Conservation (phyloP, 2,797 vertebrate genomes). For the Calcarius lapponicus region DNA sequence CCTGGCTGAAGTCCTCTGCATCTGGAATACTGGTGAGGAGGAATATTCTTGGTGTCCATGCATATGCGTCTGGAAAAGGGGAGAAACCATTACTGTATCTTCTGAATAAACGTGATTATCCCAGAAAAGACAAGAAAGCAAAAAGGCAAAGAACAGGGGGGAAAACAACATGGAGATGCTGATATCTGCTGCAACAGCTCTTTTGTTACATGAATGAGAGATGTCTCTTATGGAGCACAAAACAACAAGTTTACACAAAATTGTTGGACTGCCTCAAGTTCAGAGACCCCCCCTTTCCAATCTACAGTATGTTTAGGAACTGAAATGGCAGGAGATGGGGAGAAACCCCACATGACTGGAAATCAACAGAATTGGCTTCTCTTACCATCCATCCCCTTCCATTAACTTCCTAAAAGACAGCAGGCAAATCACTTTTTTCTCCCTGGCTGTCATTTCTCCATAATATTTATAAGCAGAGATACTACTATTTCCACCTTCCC, state of each 20-base stretch:
- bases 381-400: background rate
- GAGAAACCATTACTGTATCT: constrained; percentile 33
- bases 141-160: constrained; percentile 3
- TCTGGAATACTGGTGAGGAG: constrained; percentile 90
- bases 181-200: constrained; percentile 10
- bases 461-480: background rate
- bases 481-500: background rate
- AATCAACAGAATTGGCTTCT: background rate
- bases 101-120: background rate
- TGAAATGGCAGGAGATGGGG: background rate
- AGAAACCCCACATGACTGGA: background rate
- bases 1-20: constrained; percentile 87
- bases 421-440: background rate
- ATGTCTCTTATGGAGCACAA: constrained; percentile 8
- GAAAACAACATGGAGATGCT: constrained; percentile 49
- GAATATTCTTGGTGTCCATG: constrained; percentile 91
- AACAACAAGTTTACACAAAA: background rate
- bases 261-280: background rate
- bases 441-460: background rate
- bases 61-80: constrained; percentile 77
- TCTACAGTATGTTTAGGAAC: background rate
- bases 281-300: background rate
- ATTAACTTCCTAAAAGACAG: background rate
- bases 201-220: background rate
- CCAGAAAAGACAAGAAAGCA: constrained; percentile 19